Conservation (phyloP, 2,888 invertebrate species). For the Cloeon dipterum region DNA sequence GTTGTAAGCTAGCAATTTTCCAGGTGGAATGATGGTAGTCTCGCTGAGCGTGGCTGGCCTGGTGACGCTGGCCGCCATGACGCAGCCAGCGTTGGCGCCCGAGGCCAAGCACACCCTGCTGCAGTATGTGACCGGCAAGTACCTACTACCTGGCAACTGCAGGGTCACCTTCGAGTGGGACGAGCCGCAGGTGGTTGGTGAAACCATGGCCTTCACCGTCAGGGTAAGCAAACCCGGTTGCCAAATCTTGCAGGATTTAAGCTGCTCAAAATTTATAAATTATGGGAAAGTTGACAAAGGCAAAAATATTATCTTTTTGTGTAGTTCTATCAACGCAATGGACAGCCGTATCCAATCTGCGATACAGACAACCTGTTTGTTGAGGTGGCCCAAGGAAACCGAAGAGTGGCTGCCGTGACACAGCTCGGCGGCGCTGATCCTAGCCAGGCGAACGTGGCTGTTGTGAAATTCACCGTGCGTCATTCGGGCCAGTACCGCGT, state of each 20-base stretch:
- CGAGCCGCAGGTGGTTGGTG: conserved; percentile 72
- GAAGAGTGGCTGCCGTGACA: conserved; percentile 59
- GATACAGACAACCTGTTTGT: conserved; percentile 77
- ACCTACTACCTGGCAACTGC: conserved; percentile 70
- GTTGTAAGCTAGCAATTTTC: conserved; percentile 8
- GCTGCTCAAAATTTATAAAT: not conserved
- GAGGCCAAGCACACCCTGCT: conserved; percentile 73
- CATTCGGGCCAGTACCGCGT: conserved; percentile 76
- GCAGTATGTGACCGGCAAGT: conserved; percentile 81
- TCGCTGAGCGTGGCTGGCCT: conserved; percentile 73
- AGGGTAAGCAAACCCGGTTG: conserved; percentile 19
- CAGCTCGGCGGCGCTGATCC: conserved; percentile 74
- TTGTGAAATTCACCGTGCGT: conserved; percentile 79
- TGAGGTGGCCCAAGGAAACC: conserved; percentile 64
- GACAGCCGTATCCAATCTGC: conserved; percentile 84
- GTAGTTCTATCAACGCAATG: conserved; percentile 77
- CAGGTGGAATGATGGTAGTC: conserved; percentile 73
- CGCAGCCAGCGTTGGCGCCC: conserved; percentile 71
- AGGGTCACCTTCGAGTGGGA: conserved; percentile 76
- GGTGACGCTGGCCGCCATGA: conserved; percentile 76
- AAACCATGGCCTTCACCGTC: conserved; percentile 76
- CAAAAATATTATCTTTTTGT: conserved; percentile 6
- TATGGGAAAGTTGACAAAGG: not conserved
- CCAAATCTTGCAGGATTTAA: not conserved
- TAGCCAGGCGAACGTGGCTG: conserved; percentile 61